phyloP scores from a whole-genome alignment of 2,113 vertebrate species.

The Trematocara stigmaticum region DNA sequence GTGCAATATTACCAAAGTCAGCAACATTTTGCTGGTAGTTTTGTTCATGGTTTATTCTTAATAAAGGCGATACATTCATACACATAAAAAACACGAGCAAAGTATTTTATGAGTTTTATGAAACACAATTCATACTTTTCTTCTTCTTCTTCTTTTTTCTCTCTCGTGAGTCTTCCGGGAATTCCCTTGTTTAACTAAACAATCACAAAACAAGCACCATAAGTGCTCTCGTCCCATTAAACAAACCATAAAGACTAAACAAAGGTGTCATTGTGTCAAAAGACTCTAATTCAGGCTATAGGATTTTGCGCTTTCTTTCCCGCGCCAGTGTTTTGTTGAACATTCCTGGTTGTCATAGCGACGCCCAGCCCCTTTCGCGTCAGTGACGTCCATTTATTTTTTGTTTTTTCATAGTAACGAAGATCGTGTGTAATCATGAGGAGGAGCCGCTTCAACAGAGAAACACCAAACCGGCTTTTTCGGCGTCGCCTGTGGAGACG shows the following conservation, averaged over 20 bases:
- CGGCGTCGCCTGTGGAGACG: neutral
- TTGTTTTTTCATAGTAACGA: slow-evolving; percentile 31
- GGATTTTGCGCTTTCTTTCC: slow-evolving; percentile 4
- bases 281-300: neutral
- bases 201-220: neutral
- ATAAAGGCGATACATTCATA: neutral
- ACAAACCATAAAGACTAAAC: neutral
- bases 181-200: neutral
- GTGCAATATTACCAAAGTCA: neutral
- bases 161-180: neutral
- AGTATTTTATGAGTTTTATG: neutral
- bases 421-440: neutral
- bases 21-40: neutral
- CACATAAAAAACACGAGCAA: neutral
- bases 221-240: neutral
- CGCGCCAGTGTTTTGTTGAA: slow-evolving; percentile 69
- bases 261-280: slow-evolving; percentile 6
- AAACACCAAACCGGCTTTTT: neutral
- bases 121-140: neutral
- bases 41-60: neutral
- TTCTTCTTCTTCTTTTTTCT: accelerated
- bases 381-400: slow-evolving; percentile 49
- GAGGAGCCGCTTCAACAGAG: neutral
- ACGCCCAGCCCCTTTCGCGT: slow-evolving; percentile 68
- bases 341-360: slow-evolving; percentile 63